Base-by-base conservation (phyloP, 2,888 invertebrate species). In the Dermolepida albohirtum region DNA sequence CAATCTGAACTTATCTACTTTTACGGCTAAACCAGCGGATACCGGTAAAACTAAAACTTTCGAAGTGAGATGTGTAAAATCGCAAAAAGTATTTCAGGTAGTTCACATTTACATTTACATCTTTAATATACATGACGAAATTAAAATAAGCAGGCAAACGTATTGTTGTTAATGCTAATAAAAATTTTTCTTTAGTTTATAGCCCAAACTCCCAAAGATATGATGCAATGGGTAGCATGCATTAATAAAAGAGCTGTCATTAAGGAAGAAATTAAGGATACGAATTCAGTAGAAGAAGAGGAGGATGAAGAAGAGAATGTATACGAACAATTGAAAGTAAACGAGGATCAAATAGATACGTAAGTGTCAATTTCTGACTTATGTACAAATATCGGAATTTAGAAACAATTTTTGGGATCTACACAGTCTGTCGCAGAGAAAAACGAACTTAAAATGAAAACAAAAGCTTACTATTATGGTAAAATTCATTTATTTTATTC, bases 141-240 rank as follows among this genome's bases (percentile, higher is more conserved):
- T 10, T 6, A 34, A 5, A 5, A 34, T 34, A 1, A 10, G 1
- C 34, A 2, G 34, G 8, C 34, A 10, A 22, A 22, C 22, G n/a
- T n/a, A n/a, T n/a, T n/a, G n/a, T n/a, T n/a, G n/a, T n/a, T n/a
- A n/a, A n/a, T n/a, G n/a, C n/a, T 16, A 14, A 14, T 16, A 12
- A 4, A 14, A 29, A 22, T 11, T 22, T 22, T 22, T 7, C 34
- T 59, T 52, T 52, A 68, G 68, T 68, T 68, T 62, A 41, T 57
- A 52, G 68, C 59, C 39, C 65, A 57, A 44, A 68, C 64, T 12
- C 29, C 65, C 1, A 68, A 68, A 59, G 68, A 68, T 47, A 65
- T 68, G 68, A 47, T 44, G 10, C 68, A 68, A 40, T 68, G 68
- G 68, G 57, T 68, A 11, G 57, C 65, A 11, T 51, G 34, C 10